These are phyloP conservation scores for Cotesia vestalis DNA, from an alignment of 1,140 invertebrate species.

Conservation along the genomic window DNA sequence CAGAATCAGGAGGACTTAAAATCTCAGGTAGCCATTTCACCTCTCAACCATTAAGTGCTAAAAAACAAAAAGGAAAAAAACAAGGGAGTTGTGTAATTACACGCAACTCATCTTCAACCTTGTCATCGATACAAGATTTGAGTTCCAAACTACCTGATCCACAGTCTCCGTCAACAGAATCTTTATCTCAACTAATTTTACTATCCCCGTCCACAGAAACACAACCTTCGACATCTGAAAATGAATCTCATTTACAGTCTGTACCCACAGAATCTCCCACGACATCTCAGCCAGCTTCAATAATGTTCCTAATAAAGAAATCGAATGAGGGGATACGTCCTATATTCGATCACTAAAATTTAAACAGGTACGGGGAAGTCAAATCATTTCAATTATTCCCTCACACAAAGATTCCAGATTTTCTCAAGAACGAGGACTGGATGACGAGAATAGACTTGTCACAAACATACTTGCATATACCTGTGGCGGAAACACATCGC, in stretches of 20 bases:
- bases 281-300: too few species aligned
- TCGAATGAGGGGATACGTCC: slow-evolving; percentile 31
- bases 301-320: slow-evolving; percentile 49
- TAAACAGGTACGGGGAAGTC: slow-evolving; percentile 45
- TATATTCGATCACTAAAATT: slow-evolving; percentile 48
- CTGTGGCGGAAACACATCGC: slow-evolving; percentile 45
- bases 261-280: too few species aligned
- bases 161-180: too few species aligned
- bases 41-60: neutral
- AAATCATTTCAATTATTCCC: slow-evolving; percentile 47
- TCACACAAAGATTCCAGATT: slow-evolving; percentile 44
- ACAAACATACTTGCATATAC: slow-evolving; percentile 51
- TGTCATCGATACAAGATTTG: neutral
- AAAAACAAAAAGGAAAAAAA: slow-evolving; percentile 27
- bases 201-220: too few species aligned
- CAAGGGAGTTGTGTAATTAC: slow-evolving; percentile 20
- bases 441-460: slow-evolving; percentile 50
- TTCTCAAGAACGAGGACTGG: slow-evolving; percentile 49
- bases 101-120: slow-evolving; percentile 25
- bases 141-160: too few species aligned
- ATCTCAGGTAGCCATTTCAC: slow-evolving; percentile 17
- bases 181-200: too few species aligned
- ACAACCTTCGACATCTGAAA: too few species aligned
- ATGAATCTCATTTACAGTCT: too few species aligned
- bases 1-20: slow-evolving; percentile 42